phyloP scores from a whole-genome alignment of 2,888 invertebrate genomes.

The Drosophila colorata region DNA sequence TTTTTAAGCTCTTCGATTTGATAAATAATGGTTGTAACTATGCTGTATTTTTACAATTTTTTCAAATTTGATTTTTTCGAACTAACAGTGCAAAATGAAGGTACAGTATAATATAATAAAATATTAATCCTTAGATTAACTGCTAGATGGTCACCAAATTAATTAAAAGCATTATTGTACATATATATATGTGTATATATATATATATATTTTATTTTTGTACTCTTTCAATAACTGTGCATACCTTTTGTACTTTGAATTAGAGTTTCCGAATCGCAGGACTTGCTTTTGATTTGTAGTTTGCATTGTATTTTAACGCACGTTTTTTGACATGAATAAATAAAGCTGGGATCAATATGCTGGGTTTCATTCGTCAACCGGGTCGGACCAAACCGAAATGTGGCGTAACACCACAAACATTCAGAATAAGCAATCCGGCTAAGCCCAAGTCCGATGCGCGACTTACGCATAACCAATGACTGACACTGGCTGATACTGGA shows the following conservation, averaged over 20 bases:
- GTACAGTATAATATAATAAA: no score
- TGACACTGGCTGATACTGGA: conserved; percentile 36
- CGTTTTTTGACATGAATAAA: conserved; percentile 69
- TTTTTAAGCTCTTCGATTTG: no score
- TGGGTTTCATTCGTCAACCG: conserved; percentile 5
- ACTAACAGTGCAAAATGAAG: no score
- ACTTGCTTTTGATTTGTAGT: conserved; percentile 7
- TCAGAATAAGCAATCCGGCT: conserved; percentile 5
- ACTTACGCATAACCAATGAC: conserved; percentile 59
- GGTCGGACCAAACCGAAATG: conserved; percentile 9
- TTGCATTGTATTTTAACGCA: conserved; percentile 49
- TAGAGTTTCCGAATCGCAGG: neutral
- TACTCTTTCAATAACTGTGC: no score
- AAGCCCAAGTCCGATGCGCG: conserved; percentile 1
- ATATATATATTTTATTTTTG: no score
- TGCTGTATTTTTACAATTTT: no score
- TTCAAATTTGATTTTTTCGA: no score
- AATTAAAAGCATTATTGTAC: no score
- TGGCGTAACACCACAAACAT: conserved; percentile 6
- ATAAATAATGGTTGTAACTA: no score
- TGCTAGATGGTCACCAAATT: no score
- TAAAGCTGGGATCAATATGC: conserved; percentile 50
- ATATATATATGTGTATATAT: no score
- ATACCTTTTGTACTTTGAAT: conserved; percentile 1
- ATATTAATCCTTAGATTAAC: no score